Percentiles rank a stretch among this genome's conserved stretches.
phyloP scores from a whole-genome alignment of 2,113 vertebrate species.

The Amphilophus citrinellus region DNA sequence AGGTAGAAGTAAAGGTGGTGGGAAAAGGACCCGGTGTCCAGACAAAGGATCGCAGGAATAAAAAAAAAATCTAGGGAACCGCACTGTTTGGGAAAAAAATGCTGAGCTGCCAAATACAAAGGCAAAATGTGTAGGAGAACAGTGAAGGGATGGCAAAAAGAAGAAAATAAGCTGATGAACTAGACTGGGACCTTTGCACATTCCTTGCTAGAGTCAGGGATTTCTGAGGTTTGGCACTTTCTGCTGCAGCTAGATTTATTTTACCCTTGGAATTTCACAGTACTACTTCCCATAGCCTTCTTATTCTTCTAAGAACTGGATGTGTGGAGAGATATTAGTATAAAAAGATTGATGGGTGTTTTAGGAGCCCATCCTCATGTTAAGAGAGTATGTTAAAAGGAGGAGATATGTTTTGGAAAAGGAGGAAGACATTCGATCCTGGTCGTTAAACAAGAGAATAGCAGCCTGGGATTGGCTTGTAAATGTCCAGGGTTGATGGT shows the following conservation, averaged over 20 bases:
- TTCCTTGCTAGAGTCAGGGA: slow-evolving; percentile 64
- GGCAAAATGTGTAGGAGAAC: slow-evolving; percentile 38
- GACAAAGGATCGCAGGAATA: slow-evolving; percentile 10
- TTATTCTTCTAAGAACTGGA: slow-evolving; percentile 41
- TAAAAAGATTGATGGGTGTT: slow-evolving; percentile 61
- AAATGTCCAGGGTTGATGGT: slow-evolving; percentile 69
- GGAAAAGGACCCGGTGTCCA: slow-evolving; percentile 11
- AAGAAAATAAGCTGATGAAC: slow-evolving; percentile 45
- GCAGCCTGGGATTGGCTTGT: slow-evolving; percentile 56
- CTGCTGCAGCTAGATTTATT: slow-evolving; percentile 69
- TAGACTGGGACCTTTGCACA: slow-evolving; percentile 52
- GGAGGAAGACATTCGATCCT: slow-evolving; percentile 60
- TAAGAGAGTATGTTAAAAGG: slow-evolving; percentile 50
- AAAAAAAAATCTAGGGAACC: not conserved
- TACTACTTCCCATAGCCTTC: slow-evolving; percentile 22
- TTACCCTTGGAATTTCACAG: slow-evolving; percentile 64
- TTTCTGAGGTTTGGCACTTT: slow-evolving; percentile 77
- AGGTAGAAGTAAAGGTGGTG: slow-evolving; percentile 31
- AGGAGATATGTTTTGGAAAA: slow-evolving; percentile 36
- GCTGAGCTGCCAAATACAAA: slow-evolving; percentile 23
- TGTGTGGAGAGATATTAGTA: slow-evolving; percentile 55
- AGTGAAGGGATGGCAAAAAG: slow-evolving; percentile 15
- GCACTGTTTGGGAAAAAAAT: not conserved
- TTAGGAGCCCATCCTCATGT: slow-evolving; percentile 51
- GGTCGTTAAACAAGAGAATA: slow-evolving; percentile 64